A percentile compares a stretch with the other conserved stretches of the same genome.
Conservation (phyloP, 92 coral and sea anemone species). For the Bergia sp. region DNA sequence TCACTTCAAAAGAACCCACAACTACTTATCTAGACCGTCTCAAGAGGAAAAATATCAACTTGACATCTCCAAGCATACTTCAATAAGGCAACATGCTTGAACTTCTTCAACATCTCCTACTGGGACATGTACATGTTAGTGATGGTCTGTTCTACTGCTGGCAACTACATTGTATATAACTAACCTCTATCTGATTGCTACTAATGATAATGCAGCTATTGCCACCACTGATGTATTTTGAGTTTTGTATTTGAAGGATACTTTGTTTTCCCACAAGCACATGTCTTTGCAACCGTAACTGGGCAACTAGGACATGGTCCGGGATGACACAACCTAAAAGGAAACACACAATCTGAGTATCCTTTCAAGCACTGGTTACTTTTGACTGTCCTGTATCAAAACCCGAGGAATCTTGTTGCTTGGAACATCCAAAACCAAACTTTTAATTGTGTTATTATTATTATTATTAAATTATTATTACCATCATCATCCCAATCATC, state of each 20-base stretch:
- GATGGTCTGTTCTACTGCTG: background rate
- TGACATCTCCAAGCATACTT: no score
- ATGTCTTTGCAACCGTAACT: conserved; percentile 78
- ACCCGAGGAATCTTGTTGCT: background rate
- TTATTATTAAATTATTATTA: no score
- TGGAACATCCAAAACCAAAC: no score
- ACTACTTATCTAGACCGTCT: no score
- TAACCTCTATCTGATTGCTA: background rate
- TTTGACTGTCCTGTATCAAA: background rate
- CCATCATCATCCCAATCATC: no score
- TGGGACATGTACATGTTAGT: background rate
- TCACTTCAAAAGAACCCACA: no score
- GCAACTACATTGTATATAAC: background rate
- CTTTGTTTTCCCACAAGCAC: conserved; percentile 92
- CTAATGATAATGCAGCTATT: no score
- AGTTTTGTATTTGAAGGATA: conserved; percentile 52
- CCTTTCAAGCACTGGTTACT: background rate
- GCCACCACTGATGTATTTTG: background rate
- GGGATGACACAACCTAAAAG: conserved; percentile 89
- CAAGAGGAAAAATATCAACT: no score
- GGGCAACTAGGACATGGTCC: conserved; percentile 99
- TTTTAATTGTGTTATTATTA: no score
- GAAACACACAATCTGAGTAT: background rate
- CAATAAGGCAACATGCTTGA: background rate
- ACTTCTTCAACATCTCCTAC: no score